Evolutionary conservation across 2,797 vertebrate species (phyloP), one percentile per base, ranked within the genome.

Genomic region (Spheniscus humboldti): DNA sequence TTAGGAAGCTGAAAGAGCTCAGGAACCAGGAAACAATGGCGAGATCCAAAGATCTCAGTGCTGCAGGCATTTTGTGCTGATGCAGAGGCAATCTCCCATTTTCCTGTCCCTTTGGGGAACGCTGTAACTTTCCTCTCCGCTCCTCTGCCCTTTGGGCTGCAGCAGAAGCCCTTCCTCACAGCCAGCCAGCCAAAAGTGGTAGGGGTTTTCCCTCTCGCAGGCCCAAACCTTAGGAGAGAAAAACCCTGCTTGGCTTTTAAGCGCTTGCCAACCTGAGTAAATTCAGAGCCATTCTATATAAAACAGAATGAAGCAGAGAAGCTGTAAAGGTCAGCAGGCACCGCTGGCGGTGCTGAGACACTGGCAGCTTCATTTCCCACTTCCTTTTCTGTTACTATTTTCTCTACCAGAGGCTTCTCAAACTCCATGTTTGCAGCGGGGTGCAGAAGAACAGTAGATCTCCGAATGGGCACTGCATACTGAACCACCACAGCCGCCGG

Each of bases 401-500:
- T 75, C 83, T 89, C 39, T 45, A 31, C 30, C 35, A 68, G 24
- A 33, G 59, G 41, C 68, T 91, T 72, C 60, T 83, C 47, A 75
- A 80, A 33, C 23, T 53, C 88, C 69, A 35, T 1, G 0, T 41
- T 30, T 55, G 55, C 77, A 88, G 43, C 1, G 2, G 8, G 60
- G 19, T 1, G 0, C 45, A 60, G 59, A 80, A 17, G 33, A 80
- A 33, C 37, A 63, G 69, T 5, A 81, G 39, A 18, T 28, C 20
- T 3, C 59, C 15, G 60, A 52, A 77, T 4, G n/a, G 41, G 41
- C 60, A 41, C 1, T 9, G 60, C 18, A 39, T 1, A 37, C 19
- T 1, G 19, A 84, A n/a, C 39, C 2, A 11, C 9, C 0, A 0
- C 48, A 59, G 77, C 12, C 2, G 4, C 41, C 0, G 0, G 14